phyloP scores from a whole-genome alignment of 2,888 invertebrate species.

The Neoitamus cyanurus region DNA sequence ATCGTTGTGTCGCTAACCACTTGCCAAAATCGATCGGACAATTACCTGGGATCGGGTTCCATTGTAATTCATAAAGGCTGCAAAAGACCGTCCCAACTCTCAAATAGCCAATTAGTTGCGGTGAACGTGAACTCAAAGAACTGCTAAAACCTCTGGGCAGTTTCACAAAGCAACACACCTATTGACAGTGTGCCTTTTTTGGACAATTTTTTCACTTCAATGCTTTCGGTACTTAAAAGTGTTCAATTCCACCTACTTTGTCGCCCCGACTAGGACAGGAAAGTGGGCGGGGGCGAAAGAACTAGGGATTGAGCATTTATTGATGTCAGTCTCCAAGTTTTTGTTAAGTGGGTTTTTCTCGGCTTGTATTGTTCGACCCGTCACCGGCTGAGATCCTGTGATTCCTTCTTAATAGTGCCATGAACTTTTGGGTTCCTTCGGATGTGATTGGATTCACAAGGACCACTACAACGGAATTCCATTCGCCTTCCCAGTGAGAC shows the following conservation, averaged over 20 bases:
- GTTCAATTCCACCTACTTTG: not conserved
- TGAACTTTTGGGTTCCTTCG: not conserved
- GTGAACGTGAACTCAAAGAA: not conserved
- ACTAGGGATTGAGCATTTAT: not conserved
- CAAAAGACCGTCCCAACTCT: not conserved
- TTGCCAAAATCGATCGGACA: not conserved
- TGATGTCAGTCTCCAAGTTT: not conserved
- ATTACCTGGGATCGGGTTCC: not conserved
- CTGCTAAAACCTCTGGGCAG: not conserved
- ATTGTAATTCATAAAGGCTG: not conserved
- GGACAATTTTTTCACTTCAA: not conserved
- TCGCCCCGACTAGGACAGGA: not conserved
- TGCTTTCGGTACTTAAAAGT: constrained; percentile 11
- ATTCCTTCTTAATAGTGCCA: constrained; percentile 23
- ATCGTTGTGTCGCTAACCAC: not conserved
- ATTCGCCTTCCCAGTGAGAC: not conserved
- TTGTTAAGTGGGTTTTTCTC: not conserved
- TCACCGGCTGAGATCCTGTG: constrained; percentile 6
- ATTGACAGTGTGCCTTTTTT: not conserved
- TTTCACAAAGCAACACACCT: not conserved
- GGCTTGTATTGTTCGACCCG: not conserved
- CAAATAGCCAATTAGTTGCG: not conserved
- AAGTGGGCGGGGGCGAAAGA: not conserved
- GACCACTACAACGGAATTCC: not conserved
- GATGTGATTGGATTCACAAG: not conserved